These are phyloP conservation scores for Carposina sasakii DNA, from an alignment of 1,140 invertebrate genomes.

Conservation along the genomic window DNA sequence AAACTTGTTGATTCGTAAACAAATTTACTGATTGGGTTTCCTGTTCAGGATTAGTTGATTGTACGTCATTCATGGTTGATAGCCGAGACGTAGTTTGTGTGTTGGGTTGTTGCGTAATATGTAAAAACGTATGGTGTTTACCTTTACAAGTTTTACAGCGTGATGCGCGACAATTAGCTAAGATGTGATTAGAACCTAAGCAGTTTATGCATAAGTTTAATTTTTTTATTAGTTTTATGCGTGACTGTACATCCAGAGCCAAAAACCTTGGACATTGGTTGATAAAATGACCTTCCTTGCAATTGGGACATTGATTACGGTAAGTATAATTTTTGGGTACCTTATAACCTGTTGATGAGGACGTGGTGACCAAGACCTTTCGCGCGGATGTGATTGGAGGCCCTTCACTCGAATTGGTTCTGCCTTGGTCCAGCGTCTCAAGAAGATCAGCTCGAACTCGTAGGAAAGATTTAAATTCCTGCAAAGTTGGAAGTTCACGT, in stretches of 20 bases:
- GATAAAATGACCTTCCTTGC: not conserved
- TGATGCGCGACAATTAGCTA: not conserved
- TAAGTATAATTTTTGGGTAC: not conserved
- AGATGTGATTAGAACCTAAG: not conserved
- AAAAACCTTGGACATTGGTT: slow-evolving; percentile 1
- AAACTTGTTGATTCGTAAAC: not conserved
- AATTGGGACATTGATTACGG: not conserved
- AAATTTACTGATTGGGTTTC: not conserved
- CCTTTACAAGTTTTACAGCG: slow-evolving; percentile 1
- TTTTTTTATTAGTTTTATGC: not conserved
- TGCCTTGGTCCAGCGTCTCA: not conserved
- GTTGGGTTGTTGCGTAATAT: not conserved
- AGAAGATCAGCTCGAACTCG: not conserved
- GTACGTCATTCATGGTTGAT: not conserved
- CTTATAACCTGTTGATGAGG: not conserved
- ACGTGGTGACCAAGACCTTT: slow-evolving; percentile 2
- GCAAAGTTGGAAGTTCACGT: slow-evolving; percentile 2
- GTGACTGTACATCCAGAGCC: not conserved
- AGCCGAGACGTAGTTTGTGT: not conserved
- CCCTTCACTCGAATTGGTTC: not conserved
- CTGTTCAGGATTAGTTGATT: not conserved
- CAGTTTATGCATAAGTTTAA: not conserved
- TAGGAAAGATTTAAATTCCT: not conserved
- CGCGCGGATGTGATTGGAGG: not conserved
- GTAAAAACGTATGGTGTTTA: slow-evolving; percentile 7